These are phyloP conservation scores for Vombatus ursinus DNA, from an alignment of 2,113 vertebrate species.

Conservation along the genomic window DNA sequence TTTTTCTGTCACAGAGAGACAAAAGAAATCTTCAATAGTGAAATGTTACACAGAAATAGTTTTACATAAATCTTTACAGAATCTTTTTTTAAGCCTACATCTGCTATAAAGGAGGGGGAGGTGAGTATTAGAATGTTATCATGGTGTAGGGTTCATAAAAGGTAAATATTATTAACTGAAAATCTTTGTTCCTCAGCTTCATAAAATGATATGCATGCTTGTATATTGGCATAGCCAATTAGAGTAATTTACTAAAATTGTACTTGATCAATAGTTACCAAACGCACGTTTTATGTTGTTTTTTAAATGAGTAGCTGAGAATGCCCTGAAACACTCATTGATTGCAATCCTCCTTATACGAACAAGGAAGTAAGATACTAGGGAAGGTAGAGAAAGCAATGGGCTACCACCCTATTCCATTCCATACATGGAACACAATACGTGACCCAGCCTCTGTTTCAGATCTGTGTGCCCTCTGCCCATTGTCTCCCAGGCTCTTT, in stretches of 20 bases:
- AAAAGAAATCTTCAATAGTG: neutral
- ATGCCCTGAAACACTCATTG: neutral
- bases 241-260: neutral
- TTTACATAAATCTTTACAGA: neutral
- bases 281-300: neutral
- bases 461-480: neutral
- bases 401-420: neutral
- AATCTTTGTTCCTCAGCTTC: neutral
- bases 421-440: rapidly evolving
- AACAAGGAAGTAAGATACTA: neutral
- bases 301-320: neutral
- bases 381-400: rapidly evolving
- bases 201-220: neutral
- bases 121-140: neutral
- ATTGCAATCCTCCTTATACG: neutral
- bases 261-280: neutral
- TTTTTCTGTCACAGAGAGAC: neutral
- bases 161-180: neutral
- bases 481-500: neutral
- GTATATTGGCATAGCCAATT: neutral
- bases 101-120: neutral
- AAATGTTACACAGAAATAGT: neutral
- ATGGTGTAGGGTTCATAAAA: neutral
- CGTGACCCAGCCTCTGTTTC: rapidly evolving
- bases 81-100: neutral